Percentiles rank a stretch among this genome's conserved stretches.
Conservation (phyloP, 2,888 invertebrate species). For the Epinotia ramella region DNA sequence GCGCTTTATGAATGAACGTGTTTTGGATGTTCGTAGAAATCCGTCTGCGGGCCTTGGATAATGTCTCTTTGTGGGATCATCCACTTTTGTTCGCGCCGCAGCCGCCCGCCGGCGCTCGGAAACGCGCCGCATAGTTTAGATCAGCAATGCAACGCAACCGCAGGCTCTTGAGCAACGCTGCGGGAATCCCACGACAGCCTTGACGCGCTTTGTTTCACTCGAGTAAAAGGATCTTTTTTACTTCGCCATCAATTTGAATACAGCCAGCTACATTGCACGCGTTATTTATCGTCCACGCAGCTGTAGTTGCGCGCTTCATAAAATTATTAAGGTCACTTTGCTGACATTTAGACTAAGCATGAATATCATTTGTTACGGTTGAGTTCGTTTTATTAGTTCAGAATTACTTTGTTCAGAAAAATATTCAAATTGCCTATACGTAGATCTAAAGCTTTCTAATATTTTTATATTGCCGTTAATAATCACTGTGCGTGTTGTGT, state of each 20-base stretch:
- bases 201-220: slow-evolving; percentile 68
- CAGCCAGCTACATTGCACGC: slow-evolving; percentile 11
- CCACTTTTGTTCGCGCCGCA: slow-evolving; percentile 50
- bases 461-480: slow-evolving; percentile 15
- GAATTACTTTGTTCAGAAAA: slow-evolving; percentile 6
- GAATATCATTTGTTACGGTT: slow-evolving; percentile 19
- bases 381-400: slow-evolving; percentile 11
- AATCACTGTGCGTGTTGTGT: slow-evolving; percentile 3
- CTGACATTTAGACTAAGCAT: slow-evolving; percentile 32
- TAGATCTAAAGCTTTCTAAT: slow-evolving; percentile 28
- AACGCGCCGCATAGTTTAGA: slow-evolving; percentile 63
- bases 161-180: slow-evolving; percentile 67
- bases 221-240: slow-evolving; percentile 63
- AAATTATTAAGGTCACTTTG: slow-evolving; percentile 32
- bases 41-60: slow-evolving; percentile 46
- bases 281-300: slow-evolving; percentile 17
- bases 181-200: slow-evolving; percentile 68
- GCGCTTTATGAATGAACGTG: slow-evolving; percentile 71
- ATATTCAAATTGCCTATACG: slow-evolving; percentile 24
- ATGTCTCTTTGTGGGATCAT: slow-evolving; percentile 61
- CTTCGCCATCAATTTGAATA: slow-evolving; percentile 40
- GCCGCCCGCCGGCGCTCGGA: slow-evolving; percentile 58
- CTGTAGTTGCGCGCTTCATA: slow-evolving; percentile 20
- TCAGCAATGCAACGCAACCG: slow-evolving; percentile 61
- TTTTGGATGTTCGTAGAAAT: slow-evolving; percentile 71